phyloP scores from a whole-genome alignment of 2,797 vertebrate genomes.

The Sylvia borin region DNA sequence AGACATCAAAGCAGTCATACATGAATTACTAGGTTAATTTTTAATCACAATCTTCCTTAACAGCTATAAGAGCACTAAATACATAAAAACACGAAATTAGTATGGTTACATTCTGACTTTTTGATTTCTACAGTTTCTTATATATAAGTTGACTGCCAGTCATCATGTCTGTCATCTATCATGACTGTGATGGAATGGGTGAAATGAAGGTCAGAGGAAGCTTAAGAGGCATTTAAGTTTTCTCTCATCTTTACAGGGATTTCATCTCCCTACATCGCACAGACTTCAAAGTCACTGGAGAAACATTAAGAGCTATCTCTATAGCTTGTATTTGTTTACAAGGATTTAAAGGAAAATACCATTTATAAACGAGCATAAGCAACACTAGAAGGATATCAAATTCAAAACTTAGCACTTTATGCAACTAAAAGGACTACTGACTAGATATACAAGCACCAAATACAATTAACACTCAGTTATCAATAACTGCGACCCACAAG shows the following conservation, averaged over 20 bases:
- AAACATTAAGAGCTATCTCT: neutral
- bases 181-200: neutral
- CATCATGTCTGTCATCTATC: neutral
- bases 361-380: neutral
- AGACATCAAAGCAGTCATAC: neutral
- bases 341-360: neutral
- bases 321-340: neutral
- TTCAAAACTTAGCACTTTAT: neutral
- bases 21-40: neutral
- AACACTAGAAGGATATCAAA: neutral
- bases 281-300: neutral
- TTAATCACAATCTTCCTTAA: neutral
- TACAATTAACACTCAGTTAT: neutral
- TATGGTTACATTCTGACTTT: neutral
- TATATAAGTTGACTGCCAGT: neutral
- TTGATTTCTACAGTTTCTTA: neutral
- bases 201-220: slow-evolving; percentile 1
- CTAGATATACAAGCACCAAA: neutral
- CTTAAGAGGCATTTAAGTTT: neutral
- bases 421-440: neutral
- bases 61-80: neutral
- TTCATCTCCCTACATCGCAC: neutral
- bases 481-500: neutral
- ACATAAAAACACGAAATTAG: neutral
- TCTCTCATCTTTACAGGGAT: neutral